Evolutionary conservation across 2,888 invertebrate genomes (phyloP).

Genomic region (Metalampra italica): DNA sequence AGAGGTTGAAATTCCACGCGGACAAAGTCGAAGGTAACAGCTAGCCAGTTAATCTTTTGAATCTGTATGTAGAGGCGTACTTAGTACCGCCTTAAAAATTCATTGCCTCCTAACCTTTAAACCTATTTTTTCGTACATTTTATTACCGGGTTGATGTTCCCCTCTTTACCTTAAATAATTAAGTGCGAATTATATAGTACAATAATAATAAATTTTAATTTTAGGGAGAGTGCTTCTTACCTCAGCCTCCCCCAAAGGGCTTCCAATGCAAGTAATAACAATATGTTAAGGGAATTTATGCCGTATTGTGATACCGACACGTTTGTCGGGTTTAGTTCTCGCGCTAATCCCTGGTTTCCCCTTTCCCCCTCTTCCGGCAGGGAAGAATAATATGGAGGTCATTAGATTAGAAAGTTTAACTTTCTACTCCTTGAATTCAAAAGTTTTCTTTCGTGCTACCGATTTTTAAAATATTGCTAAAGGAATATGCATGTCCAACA

Average conservation of each 20-base stretch:
- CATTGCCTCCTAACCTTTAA: conserved; percentile 2
- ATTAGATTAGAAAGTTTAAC: no score
- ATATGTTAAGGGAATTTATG: conserved; percentile 28
- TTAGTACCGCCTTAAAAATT: conserved; percentile 3
- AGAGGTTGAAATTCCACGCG: no score
- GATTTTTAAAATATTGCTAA: no score
- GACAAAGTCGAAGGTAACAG: no score
- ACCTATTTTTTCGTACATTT: conserved; percentile 2
- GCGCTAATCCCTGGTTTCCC: no score
- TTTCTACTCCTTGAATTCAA: no score
- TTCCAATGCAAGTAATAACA: conserved; percentile 32
- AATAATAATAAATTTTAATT: conserved; percentile 42
- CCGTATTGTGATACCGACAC: conserved; percentile 17
- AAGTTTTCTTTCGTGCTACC: no score
- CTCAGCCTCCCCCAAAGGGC: conserved; percentile 2
- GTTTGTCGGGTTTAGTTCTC: not conserved
- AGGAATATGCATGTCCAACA: no score
- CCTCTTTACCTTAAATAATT: conserved; percentile 23
- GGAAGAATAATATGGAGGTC: no score
- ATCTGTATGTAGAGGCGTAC: not conserved
- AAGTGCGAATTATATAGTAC: conserved; percentile 27
- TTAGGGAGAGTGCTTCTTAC: conserved; percentile 18
- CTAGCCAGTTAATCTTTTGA: no score
- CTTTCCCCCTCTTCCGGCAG: no score
- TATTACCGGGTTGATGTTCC: conserved; percentile 4